A percentile compares a stretch with the other conserved stretches of the same genome.
phyloP scores from a whole-genome alignment of 1,140 invertebrate species.

The Phymastichus coffea region DNA sequence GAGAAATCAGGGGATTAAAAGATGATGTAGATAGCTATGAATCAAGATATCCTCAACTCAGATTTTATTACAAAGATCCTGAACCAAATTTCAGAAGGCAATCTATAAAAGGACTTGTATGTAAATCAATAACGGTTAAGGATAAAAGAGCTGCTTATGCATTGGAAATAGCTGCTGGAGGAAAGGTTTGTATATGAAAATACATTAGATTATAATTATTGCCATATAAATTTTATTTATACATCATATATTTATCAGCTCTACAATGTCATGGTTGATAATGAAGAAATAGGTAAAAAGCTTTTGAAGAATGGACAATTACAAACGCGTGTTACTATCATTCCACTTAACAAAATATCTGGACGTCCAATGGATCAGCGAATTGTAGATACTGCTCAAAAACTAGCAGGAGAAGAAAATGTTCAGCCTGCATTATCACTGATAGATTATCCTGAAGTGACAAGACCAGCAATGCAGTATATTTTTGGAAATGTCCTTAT shows the following conservation, averaged over 20 bases:
- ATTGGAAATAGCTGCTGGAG: conserved; percentile 84
- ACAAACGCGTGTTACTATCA: conserved; percentile 76
- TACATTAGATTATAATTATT: conserved; percentile 28
- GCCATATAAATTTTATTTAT: not conserved
- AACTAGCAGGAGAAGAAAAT: conserved; percentile 76
- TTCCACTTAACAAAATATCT: conserved; percentile 91
- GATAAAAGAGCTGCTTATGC: conserved; percentile 76
- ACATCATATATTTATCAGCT: conserved; percentile 63
- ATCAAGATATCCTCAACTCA: conserved; percentile 67
- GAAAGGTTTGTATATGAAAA: conserved; percentile 61
- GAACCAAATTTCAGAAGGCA: conserved; percentile 74
- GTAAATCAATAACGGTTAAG: conserved; percentile 71
- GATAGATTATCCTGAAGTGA: conserved; percentile 72
- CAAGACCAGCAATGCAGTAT: conserved; percentile 81
- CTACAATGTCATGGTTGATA: conserved; percentile 90
- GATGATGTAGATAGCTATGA: conserved; percentile 65
- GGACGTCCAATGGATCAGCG: conserved; percentile 63
- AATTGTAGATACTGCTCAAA: conserved; percentile 69
- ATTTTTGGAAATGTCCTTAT: conserved; percentile 87
- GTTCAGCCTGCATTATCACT: conserved; percentile 81
- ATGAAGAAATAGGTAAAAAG: conserved; percentile 80
- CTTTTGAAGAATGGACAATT: conserved; percentile 82
- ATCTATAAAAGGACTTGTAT: conserved; percentile 79
- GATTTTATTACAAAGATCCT: conserved; percentile 76
- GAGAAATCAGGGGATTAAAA: conserved; percentile 57